Evolutionary conservation across 2,113 vertebrate genomes (phyloP).

Genomic region (Mesoclemmys tuberculata): DNA sequence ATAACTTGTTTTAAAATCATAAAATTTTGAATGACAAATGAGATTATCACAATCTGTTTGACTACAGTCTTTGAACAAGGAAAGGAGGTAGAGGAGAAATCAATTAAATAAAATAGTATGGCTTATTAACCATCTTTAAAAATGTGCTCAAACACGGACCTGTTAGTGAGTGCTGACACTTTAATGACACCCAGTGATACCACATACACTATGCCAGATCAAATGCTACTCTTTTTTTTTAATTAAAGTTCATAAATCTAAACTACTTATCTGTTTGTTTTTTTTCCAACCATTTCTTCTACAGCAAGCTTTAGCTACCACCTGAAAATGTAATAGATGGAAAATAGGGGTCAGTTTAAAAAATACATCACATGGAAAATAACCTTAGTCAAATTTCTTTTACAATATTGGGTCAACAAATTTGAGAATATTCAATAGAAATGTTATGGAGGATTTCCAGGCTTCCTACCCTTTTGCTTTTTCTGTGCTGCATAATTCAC

Average conservation of each 20-base stretch:
- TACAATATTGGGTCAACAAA: background rate
- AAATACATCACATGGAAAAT: background rate
- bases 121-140: background rate
- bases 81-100: background rate
- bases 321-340: background rate
- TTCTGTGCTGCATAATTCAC: background rate
- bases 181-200: background rate
- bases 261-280: background rate
- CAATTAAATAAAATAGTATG: accelerated
- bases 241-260: background rate
- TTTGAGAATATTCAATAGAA: background rate
- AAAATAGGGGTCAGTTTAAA: background rate
- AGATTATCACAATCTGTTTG: background rate
- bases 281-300: background rate
- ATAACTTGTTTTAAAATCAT: background rate
- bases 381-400: background rate
- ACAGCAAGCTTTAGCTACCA: background rate
- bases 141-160: accelerated
- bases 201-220: background rate
- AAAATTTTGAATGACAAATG: background rate
- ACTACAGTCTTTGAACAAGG: background rate
- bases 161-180: background rate
- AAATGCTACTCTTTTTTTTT: background rate
- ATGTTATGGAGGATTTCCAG: background rate
- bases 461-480: background rate